Percentiles rank a stretch among this genome's conserved stretches.
These are phyloP conservation scores for Lasius platythorax DNA, from an alignment of 2,888 invertebrate genomes.

Conservation along the genomic window DNA sequence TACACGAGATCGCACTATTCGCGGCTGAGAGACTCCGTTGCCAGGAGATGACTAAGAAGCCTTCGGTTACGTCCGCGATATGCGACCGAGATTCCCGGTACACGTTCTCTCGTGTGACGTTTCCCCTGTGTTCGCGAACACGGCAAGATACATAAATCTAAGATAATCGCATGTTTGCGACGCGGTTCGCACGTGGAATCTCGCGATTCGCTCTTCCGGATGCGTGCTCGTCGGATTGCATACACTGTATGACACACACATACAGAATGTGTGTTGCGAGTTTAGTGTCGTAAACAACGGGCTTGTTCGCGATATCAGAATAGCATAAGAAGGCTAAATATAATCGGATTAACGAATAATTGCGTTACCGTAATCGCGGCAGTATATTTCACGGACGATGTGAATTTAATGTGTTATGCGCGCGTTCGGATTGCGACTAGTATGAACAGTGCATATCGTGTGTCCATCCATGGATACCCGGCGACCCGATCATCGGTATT, in stretches of 20 bases:
- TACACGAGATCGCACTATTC: constrained; percentile 63
- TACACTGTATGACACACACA: not conserved
- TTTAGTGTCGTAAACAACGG: not conserved
- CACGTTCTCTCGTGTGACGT: constrained; percentile 58
- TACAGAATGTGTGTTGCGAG: not conserved
- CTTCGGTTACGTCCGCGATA: constrained; percentile 55
- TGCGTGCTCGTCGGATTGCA: not conserved
- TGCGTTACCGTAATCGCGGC: constrained; percentile 10
- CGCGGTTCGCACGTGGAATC: not conserved
- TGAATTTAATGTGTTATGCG: constrained; percentile 1
- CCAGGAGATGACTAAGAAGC: constrained; percentile 68
- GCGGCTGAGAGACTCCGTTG: constrained; percentile 64
- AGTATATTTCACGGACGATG: constrained; percentile 5
- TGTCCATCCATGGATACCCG: not conserved
- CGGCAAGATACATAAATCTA: constrained; percentile 8
- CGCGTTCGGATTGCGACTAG: not conserved
- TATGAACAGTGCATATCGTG: not conserved
- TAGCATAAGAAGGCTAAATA: constrained; percentile 31
- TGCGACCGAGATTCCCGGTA: constrained; percentile 52
- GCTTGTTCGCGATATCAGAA: constrained; percentile 21
- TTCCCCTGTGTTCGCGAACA: not conserved
- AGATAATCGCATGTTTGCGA: constrained; percentile 26
- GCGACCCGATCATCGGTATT: constrained; percentile 28
- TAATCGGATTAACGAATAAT: constrained; percentile 30
- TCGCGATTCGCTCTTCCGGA: not conserved